Evolutionary conservation across 2,797 vertebrate genomes (phyloP), one percentile per base, ranked within the genome.

Genomic region (Girardinus metallicus): DNA sequence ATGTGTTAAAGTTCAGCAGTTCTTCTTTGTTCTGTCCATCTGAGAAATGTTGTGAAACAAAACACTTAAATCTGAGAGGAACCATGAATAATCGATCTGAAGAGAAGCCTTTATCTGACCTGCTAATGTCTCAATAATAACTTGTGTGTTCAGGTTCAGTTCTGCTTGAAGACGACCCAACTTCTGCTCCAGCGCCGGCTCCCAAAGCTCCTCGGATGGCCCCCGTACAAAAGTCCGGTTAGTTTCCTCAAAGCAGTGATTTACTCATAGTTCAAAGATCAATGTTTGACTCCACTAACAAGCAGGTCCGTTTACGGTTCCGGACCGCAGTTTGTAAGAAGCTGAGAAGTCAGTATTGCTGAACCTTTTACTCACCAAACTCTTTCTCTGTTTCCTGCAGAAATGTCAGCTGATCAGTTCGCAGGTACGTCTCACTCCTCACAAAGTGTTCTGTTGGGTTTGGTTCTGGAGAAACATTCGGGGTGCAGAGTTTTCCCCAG

Each of bases 401-500:
- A 86, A 39, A 78, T 87, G 82, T 66, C 87, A 3, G 29, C 85
- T 1, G 78, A 84, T 0, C 87, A 88, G 1, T 93, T 84, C 0
- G 70, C 88, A 46, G 91, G 93, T 92, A 84, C 10, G 85, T 88
- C 44, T 11, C 13, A 18, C 57, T 44, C n/a, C 29, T 64, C 34
- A 46, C 49, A 39, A 31, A 21, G 4, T 66, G 31, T 2, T 41
- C 12, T 23, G 15, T 8, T 44, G 74, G 39, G 15, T 43, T 39
- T 29, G 73, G 51, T 57, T n/a, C 36, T 26, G 49, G 36, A 13
- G 57, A 13, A 57, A 57, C 26, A 11, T 29, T 57, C 0, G 2
- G 49, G 23, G 23, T 18, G 4, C 18, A 18, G 7, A 1, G 49
- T 7, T 53, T 26, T 9, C 51, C 51, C 6, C 23, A 53, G 51